Base-by-base conservation (phyloP, 2,113 vertebrate species). In the Chamaetylas fuelleborni region DNA sequence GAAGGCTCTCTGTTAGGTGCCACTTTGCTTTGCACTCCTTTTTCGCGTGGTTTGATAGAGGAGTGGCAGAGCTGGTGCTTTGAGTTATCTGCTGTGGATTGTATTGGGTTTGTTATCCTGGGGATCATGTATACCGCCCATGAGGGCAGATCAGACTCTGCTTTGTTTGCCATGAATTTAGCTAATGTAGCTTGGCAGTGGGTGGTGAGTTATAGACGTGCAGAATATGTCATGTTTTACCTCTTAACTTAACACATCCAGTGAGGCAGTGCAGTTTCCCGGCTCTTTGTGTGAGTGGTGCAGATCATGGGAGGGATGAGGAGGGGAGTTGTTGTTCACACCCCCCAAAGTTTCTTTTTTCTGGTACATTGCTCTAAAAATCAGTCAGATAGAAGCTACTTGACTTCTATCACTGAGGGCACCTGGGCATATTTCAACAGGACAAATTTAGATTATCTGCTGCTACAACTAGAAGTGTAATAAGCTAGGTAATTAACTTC, bases 91-190 rank as follows among this genome's bases (percentile, higher is more conserved):
- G 17, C 73, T 71, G 19, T 73, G 66, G 42, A 8, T 45, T 42
- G 18, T 34, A 0, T 50, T 80, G 54, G 14, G 1, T 0, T 10
- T 36, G 78, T 71, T 24, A 2, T 43, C 0, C 0, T 16, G 58
- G 6, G 71, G 54, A 88, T 48, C 23, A 20, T 48, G 47, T 48
- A 23, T 45, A 18, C 76, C 65, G 33, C 61, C 50, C 54, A 13
- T 22, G 83, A 45, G 62, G 71, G 18, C 42, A 72, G 20, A 5
- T 1, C 5, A 5, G 23, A 25, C 19, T 20, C 60, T 71, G 62
- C 66, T 72, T 86, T 15, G 4, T 34, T 90, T 64, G 17, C 70
- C 48, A 1, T 58, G n/a, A 36, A 13, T 79, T 87, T 19, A 50
- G 17, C 40, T 64, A 8, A 7, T 11, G 28, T 19, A 31, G 22